Base-by-base conservation (phyloP, 2,888 invertebrate species). In the Zaprionus lineosus region DNA sequence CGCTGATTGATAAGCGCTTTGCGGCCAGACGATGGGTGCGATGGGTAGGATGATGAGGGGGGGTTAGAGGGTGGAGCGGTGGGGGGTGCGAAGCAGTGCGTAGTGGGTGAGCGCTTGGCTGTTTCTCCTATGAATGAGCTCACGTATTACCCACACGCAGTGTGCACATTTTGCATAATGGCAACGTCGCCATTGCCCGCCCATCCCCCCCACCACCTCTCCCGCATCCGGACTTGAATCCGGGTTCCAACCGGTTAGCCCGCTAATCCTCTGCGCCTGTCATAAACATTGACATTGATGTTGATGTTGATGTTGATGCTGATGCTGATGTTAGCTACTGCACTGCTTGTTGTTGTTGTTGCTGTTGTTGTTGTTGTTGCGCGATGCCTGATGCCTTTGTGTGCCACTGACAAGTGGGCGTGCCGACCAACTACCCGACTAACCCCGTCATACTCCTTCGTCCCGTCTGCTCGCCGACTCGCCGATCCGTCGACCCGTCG, bases 201-300 rank as follows among this genome's bases (percentile, higher is more conserved):
- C 31, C 12, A 8, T 29, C 3, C 29, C n/a, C n/a, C 11, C n/a
- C 19, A 4, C 48, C 37, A 15, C 28, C 6, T n/a, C 29, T 8
- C 5, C 18, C 36, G 9, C 7, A 11, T 7, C 36, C 33, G 70
- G 52, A 44, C 51, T 68, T 55, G 79, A 81, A 62, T 74, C 31
- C 70, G n/a, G n/a, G n/a, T 82, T 82, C 67, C 82, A 43, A 64
- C 55, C 60, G 79, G 78, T 48, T 78, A 77, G 56, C 63, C 58
- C 84, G 86, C 84, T 79, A 85, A 79, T 79, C 78, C 81, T 72
- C 65, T 72, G 76, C 63, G 86, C 77, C 84, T 84, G 81, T 86
- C 84, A 81, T 86, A 81, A 86, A 65, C 81, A 86, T 77, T 81
- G 84, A 81, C 74, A 68, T 84, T 81, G 78, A 78, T 85, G 78